phyloP scores from a whole-genome alignment of 2,113 vertebrate genomes.

The Python bivittatus region DNA sequence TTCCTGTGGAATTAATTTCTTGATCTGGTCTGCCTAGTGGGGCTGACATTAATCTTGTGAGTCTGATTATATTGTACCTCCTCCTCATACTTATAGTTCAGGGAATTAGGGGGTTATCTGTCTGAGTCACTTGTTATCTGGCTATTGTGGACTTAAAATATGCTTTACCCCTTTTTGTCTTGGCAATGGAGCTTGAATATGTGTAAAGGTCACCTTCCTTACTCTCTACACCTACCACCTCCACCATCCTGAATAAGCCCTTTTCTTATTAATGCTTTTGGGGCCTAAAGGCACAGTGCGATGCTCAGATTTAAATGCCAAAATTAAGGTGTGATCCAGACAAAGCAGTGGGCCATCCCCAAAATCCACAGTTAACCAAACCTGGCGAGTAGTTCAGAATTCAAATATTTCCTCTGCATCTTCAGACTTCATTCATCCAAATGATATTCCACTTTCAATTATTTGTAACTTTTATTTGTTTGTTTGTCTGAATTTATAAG shows the following conservation, averaged over 20 bases:
- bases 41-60: neutral
- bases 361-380: neutral
- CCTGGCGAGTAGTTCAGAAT: neutral
- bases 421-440: neutral
- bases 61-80: neutral
- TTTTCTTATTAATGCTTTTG: neutral
- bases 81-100: neutral
- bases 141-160: neutral
- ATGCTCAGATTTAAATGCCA: neutral
- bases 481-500: neutral
- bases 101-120: neutral
- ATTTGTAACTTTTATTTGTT: constrained; percentile 41
- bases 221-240: neutral
- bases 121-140: neutral
- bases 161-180: neutral
- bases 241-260: neutral
- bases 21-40: neutral
- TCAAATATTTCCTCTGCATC: neutral
- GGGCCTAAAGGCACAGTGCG: neutral
- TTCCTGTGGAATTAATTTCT: neutral
- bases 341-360: neutral
- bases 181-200: neutral
- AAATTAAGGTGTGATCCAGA: neutral
- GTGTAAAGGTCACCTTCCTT: neutral
- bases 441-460: neutral